Conservation (phyloP, 2,797 vertebrate genomes). For the Lutra lutra region DNA sequence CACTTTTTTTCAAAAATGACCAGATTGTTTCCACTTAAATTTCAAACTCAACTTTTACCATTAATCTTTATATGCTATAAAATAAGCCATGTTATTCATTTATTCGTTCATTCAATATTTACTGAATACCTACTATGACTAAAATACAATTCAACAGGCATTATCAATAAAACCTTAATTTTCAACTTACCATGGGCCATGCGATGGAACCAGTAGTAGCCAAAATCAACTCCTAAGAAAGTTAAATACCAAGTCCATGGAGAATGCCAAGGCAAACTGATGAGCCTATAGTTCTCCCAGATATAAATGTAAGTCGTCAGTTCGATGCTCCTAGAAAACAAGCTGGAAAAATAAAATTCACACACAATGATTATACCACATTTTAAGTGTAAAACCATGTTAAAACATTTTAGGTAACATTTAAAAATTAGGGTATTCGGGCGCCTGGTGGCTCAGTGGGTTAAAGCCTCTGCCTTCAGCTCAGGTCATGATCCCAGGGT, state of each 20-base stretch:
- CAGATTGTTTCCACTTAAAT: conserved; percentile 20
- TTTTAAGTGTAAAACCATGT: neutral
- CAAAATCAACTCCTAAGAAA: conserved; percentile 93
- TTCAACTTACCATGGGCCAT: conserved; percentile 91
- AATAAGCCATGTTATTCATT: neutral
- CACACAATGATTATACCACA: neutral
- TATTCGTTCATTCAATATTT: neutral
- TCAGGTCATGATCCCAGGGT: too few relatives aligned
- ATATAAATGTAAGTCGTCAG: conserved; percentile 91
- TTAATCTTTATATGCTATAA: neutral
- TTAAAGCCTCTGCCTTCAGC: too few relatives aligned
- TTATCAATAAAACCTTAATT: neutral
- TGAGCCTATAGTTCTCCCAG: conserved; percentile 91
- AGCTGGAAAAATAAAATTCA: conserved; percentile 83
- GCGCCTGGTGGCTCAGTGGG: too few relatives aligned
- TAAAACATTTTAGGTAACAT: neutral
- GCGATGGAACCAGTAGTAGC: conserved; percentile 96
- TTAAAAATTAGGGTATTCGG: neutral
- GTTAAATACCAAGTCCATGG: conserved; percentile 95
- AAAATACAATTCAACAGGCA: conserved; percentile 41
- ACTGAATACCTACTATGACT: neutral
- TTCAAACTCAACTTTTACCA: neutral
- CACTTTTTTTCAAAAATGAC: neutral
- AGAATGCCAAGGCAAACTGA: conserved; percentile 94
- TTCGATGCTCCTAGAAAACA: conserved; percentile 91